Evolutionary conservation across 2,797 vertebrate species (phyloP).

Genomic region (Leuciscus waleckii): DNA sequence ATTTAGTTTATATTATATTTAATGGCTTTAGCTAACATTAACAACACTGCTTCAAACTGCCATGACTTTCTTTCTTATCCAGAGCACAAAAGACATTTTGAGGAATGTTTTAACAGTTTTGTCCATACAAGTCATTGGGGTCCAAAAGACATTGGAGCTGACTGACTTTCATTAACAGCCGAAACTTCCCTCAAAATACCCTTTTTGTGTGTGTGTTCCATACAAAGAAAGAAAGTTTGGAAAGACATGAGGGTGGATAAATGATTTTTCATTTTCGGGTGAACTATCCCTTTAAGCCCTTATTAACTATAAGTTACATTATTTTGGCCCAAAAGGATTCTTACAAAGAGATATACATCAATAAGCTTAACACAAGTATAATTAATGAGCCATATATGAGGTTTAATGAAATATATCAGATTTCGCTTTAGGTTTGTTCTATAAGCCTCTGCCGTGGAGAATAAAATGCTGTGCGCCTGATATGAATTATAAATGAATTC

Average conservation of each 20-base stretch:
- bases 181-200: neutral
- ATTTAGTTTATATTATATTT: no score
- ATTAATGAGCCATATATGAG: constrained; percentile 28
- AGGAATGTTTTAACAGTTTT: neutral
- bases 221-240: neutral
- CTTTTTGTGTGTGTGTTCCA: neutral
- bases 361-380: constrained; percentile 10
- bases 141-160: neutral
- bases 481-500: constrained; percentile 54
- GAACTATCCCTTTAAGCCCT: neutral
- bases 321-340: neutral
- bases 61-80: neutral
- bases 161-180: neutral
- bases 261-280: neutral
- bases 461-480: constrained; percentile 28
- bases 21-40: neutral
- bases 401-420: constrained; percentile 32
- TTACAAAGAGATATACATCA: constrained; percentile 11
- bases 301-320: constrained; percentile 14
- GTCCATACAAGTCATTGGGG: no score
- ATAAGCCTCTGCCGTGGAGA: constrained; percentile 24
- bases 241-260: no score
- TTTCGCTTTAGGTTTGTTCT: constrained; percentile 17
- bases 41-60: neutral
- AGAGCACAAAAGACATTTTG: neutral